phyloP scores from a whole-genome alignment of 2,888 invertebrate genomes.

The Euplagia quadripunctaria region DNA sequence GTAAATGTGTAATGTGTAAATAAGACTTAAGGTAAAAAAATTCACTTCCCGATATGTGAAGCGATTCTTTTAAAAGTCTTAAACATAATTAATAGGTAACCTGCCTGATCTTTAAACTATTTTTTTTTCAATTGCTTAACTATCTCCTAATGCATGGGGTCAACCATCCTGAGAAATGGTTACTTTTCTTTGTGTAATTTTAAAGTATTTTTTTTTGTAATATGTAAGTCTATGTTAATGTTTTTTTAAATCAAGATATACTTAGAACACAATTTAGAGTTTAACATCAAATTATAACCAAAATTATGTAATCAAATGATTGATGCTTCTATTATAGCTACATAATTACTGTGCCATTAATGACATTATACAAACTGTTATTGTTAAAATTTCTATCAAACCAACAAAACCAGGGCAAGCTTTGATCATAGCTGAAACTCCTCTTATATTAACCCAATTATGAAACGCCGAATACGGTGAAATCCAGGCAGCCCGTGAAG shows the following conservation, averaged over 20 bases:
- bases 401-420: conserved; percentile 22
- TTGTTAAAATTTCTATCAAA: conserved; percentile 38
- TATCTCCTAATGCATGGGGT: background rate
- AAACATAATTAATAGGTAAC: background rate
- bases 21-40: too few species aligned
- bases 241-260: background rate
- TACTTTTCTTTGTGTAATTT: background rate
- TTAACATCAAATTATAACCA: background rate
- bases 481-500: conserved; percentile 31
- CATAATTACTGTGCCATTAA: conserved; percentile 25
- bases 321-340: background rate
- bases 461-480: conserved; percentile 50
- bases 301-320: conserved; percentile 1
- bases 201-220: background rate
- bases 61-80: too few species aligned
- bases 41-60: too few species aligned
- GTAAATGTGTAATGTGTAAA: too few species aligned
- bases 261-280: too few species aligned
- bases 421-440: conserved; percentile 52
- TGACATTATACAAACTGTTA: conserved; percentile 36
- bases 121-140: background rate
- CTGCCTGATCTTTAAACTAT: background rate
- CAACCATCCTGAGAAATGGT: background rate
- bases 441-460: conserved; percentile 48
- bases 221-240: background rate